Base-by-base conservation (phyloP, 2,797 vertebrate species). In the Eremophila alpestris region DNA sequence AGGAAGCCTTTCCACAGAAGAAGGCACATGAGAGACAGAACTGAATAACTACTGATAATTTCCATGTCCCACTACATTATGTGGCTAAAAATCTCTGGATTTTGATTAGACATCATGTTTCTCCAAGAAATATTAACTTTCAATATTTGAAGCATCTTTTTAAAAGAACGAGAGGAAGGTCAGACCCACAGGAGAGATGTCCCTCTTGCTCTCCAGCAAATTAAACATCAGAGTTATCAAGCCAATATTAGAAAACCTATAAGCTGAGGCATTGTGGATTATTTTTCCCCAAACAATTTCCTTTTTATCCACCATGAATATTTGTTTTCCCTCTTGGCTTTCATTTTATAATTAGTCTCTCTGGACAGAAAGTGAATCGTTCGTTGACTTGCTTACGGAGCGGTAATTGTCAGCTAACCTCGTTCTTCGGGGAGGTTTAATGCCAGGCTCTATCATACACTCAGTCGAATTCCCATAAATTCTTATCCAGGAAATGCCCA, bases 271-370 rank as follows among this genome's bases (percentile, higher is more conserved):
- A 59, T 26, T 4, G 1, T 15, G 12, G 30, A 27, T 60, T 85
- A 43, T 60, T 91, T 90, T 87, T 87, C 58, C 41, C 64, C 12
- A 54, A 87, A 70, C 41, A 83, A 62, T 64, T 82, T n/a, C 17
- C 17, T 74, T 84, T 89, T 85, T 49, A 78, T 71, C 43, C 43
- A 22, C 11, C 4, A 18, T 40, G 52, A 80, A 68, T 68, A 17
- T 38, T 85, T 80, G 14, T 81, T 89, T 93, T 71, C 56, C 49
- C 78, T 41, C n/a, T 85, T 71, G 49, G 45, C 34, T 79, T 83
- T 89, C 45, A 59, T 84, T 89, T 94, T 77, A 49, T 85, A 80
- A 93, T 85, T 91, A 85, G 64, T 60, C 64, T 87, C 68, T 62
- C 82, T 54, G 84, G 87, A 89, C 64, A 89, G 45, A 70, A 63